Evolutionary conservation across 2,113 vertebrate genomes (phyloP).

Genomic region (Perca fluviatilis): DNA sequence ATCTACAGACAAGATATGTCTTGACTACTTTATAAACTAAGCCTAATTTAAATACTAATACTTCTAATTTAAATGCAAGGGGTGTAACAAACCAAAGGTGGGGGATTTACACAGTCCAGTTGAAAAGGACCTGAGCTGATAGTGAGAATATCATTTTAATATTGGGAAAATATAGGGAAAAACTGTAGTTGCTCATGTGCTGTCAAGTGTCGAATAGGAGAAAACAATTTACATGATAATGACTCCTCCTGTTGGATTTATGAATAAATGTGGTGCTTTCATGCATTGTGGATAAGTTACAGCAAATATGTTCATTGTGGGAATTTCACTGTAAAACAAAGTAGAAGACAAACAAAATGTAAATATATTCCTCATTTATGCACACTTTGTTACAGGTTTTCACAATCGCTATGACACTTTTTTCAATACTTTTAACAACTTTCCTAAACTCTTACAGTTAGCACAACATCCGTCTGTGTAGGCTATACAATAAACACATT

Average conservation of each 20-base stretch:
- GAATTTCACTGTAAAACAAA: not conserved
- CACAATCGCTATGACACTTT: too few species aligned
- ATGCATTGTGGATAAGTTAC: not conserved
- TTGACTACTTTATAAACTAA: not conserved
- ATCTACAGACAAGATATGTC: not conserved
- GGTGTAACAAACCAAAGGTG: not conserved
- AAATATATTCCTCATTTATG: not conserved
- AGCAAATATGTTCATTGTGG: not conserved
- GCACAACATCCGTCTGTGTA: too few species aligned
- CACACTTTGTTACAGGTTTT: not conserved
- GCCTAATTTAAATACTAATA: not conserved
- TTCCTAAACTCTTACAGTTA: too few species aligned
- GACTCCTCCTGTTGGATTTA: conserved; percentile 39
- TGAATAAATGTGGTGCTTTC: not conserved
- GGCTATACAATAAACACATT: too few species aligned
- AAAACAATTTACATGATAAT: not conserved
- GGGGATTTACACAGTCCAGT: not conserved
- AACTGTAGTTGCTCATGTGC: not conserved
- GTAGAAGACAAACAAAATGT: not conserved
- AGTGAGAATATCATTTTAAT: not conserved
- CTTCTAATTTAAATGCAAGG: not conserved
- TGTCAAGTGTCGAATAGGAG: not conserved
- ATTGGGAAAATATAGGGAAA: too few species aligned
- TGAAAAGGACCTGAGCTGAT: not conserved
- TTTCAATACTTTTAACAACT: too few species aligned